A percentile compares a stretch with the other conserved stretches of the same genome.
Conservation (phyloP, 2,888 invertebrate species). For the Creontiades dilutus region DNA sequence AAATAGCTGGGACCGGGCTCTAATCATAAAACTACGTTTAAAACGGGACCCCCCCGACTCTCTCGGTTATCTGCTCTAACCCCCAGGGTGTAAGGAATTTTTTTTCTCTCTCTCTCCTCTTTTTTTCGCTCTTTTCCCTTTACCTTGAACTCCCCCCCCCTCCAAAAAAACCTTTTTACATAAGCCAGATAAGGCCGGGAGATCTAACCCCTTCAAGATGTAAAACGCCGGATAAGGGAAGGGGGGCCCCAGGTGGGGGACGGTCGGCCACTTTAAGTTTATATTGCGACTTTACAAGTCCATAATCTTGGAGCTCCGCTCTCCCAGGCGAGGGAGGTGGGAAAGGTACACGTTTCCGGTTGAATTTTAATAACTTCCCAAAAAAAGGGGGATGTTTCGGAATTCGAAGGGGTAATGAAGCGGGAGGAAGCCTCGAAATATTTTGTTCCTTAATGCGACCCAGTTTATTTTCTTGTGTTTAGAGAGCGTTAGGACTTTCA, state of each 20-base stretch:
- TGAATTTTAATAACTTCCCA: conserved; percentile 53
- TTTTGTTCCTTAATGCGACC: background rate
- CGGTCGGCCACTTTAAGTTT: conserved; percentile 48
- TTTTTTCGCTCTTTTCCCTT: background rate
- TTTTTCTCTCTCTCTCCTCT: background rate
- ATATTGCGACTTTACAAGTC: conserved; percentile 62
- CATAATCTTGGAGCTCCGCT: conserved; percentile 45
- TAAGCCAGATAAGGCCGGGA: conserved; percentile 50
- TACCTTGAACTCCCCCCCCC: conserved; percentile 33
- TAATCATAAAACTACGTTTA: conserved; percentile 40
- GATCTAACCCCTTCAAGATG: conserved; percentile 28
- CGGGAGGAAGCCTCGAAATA: background rate
- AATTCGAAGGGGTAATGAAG: conserved; percentile 56
- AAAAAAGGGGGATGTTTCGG: conserved; percentile 41
- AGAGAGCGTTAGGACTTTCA: background rate
- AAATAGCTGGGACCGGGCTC: conserved; percentile 16
- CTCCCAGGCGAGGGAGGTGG: background rate
- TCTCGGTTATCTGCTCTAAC: conserved; percentile 26
- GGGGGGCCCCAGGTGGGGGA: background rate
- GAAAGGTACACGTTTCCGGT: conserved; percentile 6
- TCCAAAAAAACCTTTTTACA: conserved; percentile 39
- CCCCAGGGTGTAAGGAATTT: conserved; percentile 9
- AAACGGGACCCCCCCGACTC: background rate
- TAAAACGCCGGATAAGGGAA: conserved; percentile 12
- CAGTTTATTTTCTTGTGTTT: background rate